These are phyloP conservation scores for Acestrorhynchus altus DNA, from an alignment of 2,797 vertebrate genomes.

Conservation along the genomic window DNA sequence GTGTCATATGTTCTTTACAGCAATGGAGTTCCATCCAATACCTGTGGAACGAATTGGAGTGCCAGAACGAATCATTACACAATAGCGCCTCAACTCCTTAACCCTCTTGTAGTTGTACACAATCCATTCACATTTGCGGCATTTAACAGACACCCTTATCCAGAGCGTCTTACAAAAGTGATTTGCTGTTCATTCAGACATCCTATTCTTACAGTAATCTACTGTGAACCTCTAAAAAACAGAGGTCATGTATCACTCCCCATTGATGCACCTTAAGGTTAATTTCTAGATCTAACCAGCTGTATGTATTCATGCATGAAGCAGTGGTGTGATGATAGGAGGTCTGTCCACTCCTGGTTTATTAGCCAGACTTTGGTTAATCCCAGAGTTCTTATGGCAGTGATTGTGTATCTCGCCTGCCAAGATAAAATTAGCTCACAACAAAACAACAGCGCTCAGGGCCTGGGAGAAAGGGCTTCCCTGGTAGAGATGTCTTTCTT, in stretches of 20 bases:
- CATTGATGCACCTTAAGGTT: no score
- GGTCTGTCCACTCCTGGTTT: not conserved
- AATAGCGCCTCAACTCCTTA: not conserved
- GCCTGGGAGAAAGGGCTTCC: not conserved
- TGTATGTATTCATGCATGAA: not conserved
- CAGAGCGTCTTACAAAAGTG: no score
- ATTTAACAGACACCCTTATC: no score
- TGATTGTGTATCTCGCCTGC: not conserved
- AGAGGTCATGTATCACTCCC: no score
- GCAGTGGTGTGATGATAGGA: not conserved
- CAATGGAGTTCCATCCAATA: not conserved
- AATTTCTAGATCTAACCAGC: no score
- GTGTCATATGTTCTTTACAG: not conserved
- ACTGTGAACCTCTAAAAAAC: not conserved
- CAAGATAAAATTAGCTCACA: slow-evolving; percentile 22
- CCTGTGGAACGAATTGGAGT: not conserved
- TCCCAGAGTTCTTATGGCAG: not conserved
- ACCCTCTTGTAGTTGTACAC: not conserved
- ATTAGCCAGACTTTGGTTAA: slow-evolving; percentile 9
- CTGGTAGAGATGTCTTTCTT: not conserved
- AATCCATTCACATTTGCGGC: no score
- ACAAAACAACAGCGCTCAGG: not conserved
- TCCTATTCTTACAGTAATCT: not conserved
- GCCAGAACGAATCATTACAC: not conserved
- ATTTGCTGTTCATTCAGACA: no score